Conservation (phyloP, 2,113 vertebrate genomes). For the Cynopterus brachyotis region DNA sequence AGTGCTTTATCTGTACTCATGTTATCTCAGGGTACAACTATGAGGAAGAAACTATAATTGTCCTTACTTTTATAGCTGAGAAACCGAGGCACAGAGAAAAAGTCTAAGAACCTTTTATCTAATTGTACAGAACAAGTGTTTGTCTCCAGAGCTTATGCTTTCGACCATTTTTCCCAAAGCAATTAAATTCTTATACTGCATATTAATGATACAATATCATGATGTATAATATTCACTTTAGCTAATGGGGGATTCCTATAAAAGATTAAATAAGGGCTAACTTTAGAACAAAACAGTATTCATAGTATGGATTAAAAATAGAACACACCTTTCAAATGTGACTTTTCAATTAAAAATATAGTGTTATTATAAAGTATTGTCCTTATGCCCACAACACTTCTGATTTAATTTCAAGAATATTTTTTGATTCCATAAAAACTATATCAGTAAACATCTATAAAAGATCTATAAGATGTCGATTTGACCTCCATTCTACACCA, state of each 20-base stretch:
- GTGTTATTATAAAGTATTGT: background rate
- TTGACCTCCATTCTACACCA: background rate
- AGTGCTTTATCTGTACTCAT: background rate
- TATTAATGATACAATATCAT: background rate
- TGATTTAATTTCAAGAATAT: constrained; percentile 19
- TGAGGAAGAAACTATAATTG: background rate
- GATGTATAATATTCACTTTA: background rate
- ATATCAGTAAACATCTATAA: background rate
- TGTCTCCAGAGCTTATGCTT: background rate
- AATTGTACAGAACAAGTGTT: background rate
- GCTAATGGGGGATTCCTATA: background rate
- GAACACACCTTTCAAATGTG: background rate
- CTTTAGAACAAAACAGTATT: background rate
- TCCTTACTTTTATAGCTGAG: background rate
- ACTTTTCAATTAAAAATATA: background rate
- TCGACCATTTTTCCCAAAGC: background rate
- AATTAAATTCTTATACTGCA: background rate
- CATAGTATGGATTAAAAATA: background rate
- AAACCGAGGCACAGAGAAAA: background rate
- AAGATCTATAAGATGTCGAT: background rate
- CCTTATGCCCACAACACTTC: background rate
- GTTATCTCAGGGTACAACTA: background rate
- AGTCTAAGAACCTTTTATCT: background rate
- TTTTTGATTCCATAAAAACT: constrained; percentile 17
- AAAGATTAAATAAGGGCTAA: background rate